Evolutionary conservation across 2,797 vertebrate genomes (phyloP), one percentile per base, ranked within the genome.

Genomic region (Phoebastria nigripes): DNA sequence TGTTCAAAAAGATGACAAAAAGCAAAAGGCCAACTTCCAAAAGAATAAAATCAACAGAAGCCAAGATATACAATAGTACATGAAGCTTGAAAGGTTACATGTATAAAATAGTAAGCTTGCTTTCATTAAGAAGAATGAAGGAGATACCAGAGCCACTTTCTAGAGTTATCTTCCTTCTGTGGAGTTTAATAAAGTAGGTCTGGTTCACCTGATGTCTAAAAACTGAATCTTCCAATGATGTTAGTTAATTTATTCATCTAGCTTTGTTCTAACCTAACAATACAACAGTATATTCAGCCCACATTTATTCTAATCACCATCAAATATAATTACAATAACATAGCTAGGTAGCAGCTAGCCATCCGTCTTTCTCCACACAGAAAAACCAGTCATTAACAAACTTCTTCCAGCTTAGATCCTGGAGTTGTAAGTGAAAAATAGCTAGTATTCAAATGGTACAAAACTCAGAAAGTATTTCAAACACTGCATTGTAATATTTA

Each of bases 191-290:
- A 84, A 83, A 59, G 31, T 33, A 72, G 46, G 11, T 37, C 31
- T 70, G 31, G 28, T 93, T 94, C 71, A 92, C 25, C 33, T 61
- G 37, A 66, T 35, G 37, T 37, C 58, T 88, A 31, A 82, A 86
- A 77, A 35, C 11, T 18, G 12, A 62, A 72, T 65, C 29, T 80
- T 61, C 11, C 35, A 54, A 15, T 70, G 4, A 56, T 33, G 6
- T 11, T 49, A 7, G 35, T 69, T 67, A 52, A 69, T 72, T 72
- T 82, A 35, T 51, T 55, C 14, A 72, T 24, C 9, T 39, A 76
- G 14, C 12, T 90, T 87, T 93, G 12, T 47, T 58, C 15, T 58
- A 93, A 67, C 21, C 28, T 63, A 76, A 9, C 6, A 82, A 61
- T 77, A 67, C n/a, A 87, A 78, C 22, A 28, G 20, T 61, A 65